These are phyloP conservation scores for Tipula lateralis DNA, from an alignment of 2,888 invertebrate species.

Conservation along the genomic window DNA sequence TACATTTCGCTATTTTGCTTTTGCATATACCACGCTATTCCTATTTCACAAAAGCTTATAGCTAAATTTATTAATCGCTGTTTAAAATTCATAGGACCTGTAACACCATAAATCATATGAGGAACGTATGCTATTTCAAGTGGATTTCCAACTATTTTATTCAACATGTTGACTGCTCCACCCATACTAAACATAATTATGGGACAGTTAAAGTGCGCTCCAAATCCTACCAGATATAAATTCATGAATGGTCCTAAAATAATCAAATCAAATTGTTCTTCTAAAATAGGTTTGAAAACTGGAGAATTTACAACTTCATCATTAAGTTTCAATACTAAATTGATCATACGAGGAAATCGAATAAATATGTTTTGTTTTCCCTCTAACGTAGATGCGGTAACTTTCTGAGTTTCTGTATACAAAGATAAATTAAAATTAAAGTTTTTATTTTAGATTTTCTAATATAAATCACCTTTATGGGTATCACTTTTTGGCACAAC, in stretches of 20 bases:
- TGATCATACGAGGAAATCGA: not conserved
- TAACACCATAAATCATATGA: not conserved
- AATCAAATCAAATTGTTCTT: slow-evolving; percentile 33
- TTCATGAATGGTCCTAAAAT: slow-evolving; percentile 32
- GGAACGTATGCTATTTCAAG: slow-evolving; percentile 29
- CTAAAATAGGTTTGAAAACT: slow-evolving; percentile 27
- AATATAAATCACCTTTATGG: not conserved
- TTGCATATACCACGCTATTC: not conserved
- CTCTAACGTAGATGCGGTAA: not conserved
- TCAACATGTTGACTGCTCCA: not conserved
- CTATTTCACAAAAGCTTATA: not conserved
- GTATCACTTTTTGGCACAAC: not conserved
- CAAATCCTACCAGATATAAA: slow-evolving; percentile 19
- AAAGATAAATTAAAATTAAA: not conserved
- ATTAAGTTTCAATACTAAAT: not conserved
- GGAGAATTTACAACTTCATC: not conserved
- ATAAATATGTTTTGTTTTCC: not conserved
- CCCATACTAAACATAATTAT: not conserved
- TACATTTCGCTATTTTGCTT: not conserved
- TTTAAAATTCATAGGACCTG: slow-evolving; percentile 29
- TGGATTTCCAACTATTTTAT: slow-evolving; percentile 31
- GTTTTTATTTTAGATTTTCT: not conserved
- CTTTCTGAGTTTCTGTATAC: not conserved
- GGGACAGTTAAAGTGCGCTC: not conserved
- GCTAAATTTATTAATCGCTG: slow-evolving; percentile 28